These are phyloP conservation scores for Rotaria sp. DNA, from an alignment of 2,888 invertebrate genomes.

Conservation along the genomic window DNA sequence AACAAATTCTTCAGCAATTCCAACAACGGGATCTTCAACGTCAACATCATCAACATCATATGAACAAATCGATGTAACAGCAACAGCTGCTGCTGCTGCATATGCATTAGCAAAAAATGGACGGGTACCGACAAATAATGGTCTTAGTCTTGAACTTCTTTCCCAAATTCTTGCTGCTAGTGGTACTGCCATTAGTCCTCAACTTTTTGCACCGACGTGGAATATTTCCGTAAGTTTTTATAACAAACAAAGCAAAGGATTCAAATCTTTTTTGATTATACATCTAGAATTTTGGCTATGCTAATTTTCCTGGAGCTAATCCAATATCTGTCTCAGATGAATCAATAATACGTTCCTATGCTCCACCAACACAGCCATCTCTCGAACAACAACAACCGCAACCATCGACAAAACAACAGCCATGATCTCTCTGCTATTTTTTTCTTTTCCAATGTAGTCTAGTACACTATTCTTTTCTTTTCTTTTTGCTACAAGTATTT, in stretches of 20 bases:
- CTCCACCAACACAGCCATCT: background rate
- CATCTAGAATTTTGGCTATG: slow-evolving; percentile 13
- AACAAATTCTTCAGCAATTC: background rate
- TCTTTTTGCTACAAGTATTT: slow-evolving; percentile 14
- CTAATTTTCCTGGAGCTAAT: background rate
- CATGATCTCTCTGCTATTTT: background rate
- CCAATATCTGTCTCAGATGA: background rate
- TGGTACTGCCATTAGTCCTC: background rate
- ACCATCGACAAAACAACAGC: background rate
- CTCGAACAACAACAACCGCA: background rate
- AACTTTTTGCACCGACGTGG: slow-evolving; percentile 12
- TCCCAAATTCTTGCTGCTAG: background rate
- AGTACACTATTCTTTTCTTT: background rate
- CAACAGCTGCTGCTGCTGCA: background rate
- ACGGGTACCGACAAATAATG: background rate
- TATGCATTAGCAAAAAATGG: background rate
- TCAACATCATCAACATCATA: background rate
- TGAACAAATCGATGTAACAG: background rate
- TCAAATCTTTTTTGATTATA: too few relatives aligned
- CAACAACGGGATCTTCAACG: background rate
- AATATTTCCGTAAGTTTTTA: background rate
- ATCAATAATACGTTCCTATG: background rate
- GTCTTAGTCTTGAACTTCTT: background rate
- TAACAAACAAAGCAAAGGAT: too few relatives aligned
- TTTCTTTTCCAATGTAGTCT: background rate